A percentile compares a stretch with the other conserved stretches of the same genome.
Evolutionary conservation across 1,140 invertebrate genomes (phyloP).

Genomic region (Calliopsis andreniformis): DNA sequence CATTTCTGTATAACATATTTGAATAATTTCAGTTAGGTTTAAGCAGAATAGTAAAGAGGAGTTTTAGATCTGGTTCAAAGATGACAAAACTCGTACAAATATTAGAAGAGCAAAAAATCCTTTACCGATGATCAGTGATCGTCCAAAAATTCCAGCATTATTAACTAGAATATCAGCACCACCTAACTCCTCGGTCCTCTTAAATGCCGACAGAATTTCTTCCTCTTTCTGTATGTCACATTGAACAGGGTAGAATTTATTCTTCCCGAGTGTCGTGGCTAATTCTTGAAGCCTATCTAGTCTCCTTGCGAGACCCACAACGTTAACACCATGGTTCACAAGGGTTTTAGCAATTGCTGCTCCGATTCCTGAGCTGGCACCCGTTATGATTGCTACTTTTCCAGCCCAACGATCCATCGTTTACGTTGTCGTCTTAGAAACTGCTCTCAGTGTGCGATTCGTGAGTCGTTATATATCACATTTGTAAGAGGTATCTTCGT

Average conservation of each 20-base stretch:
- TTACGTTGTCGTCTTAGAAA: background rate
- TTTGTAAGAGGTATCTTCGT: too few species aligned
- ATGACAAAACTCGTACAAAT: background rate
- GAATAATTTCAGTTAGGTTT: too few species aligned
- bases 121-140: slow-evolving; percentile 48
- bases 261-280: slow-evolving; percentile 8
- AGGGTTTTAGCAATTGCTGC: slow-evolving; percentile 82
- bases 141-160: slow-evolving; percentile 82
- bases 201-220: slow-evolving; percentile 84
- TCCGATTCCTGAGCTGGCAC: slow-evolving; percentile 88
- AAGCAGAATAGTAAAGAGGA: too few species aligned
- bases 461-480: too few species aligned
- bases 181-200: slow-evolving; percentile 83
- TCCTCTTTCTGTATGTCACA: slow-evolving; percentile 85
- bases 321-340: slow-evolving; percentile 83
- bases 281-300: slow-evolving; percentile 76
- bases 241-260: slow-evolving; percentile 73
- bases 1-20: too few species aligned
- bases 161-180: slow-evolving; percentile 86
- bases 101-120: background rate
- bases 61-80: too few species aligned
- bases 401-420: slow-evolving; percentile 86
- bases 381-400: slow-evolving; percentile 88
- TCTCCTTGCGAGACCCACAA: slow-evolving; percentile 83
- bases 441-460: background rate